Evolutionary conservation across 2,888 invertebrate genomes (phyloP).

Genomic region (Capitulum mitella): DNA sequence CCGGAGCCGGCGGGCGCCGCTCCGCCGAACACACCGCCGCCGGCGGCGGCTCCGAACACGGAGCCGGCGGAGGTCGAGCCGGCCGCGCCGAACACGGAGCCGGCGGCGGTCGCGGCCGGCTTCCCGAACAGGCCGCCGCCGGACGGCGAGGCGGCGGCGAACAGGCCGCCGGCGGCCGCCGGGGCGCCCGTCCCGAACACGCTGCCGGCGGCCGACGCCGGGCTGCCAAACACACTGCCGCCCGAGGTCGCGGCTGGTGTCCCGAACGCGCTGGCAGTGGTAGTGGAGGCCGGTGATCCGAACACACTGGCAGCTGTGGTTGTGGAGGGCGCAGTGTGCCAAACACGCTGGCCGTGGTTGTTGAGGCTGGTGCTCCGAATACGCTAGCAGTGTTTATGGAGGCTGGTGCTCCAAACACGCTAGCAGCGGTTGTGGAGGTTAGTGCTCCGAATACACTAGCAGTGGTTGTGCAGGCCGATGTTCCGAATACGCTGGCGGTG

Average conservation of each 20-base stretch:
- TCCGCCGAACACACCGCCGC: neutral
- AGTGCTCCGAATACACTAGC: neutral
- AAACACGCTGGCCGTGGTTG: conserved; percentile 21
- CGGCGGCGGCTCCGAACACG: neutral
- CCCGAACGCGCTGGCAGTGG: conserved; percentile 23
- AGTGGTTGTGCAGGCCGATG: neutral
- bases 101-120: neutral
- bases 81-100: neutral
- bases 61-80: neutral
- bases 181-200: too few relatives aligned
- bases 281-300: neutral
- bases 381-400: conserved; percentile 14
- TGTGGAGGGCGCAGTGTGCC: conserved; percentile 24
- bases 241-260: neutral
- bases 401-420: conserved; percentile 32
- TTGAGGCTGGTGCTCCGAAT: neutral
- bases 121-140: too few relatives aligned
- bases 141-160: too few relatives aligned
- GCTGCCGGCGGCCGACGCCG: too few relatives aligned
- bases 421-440: neutral
- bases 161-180: too few relatives aligned
- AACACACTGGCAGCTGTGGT: neutral
- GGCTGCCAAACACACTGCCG: neutral
- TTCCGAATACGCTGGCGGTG: neutral
- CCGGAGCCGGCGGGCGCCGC: neutral